Evolutionary conservation across 2,888 invertebrate genomes (phyloP).

Genomic region (Rhogogaster chlorosoma): DNA sequence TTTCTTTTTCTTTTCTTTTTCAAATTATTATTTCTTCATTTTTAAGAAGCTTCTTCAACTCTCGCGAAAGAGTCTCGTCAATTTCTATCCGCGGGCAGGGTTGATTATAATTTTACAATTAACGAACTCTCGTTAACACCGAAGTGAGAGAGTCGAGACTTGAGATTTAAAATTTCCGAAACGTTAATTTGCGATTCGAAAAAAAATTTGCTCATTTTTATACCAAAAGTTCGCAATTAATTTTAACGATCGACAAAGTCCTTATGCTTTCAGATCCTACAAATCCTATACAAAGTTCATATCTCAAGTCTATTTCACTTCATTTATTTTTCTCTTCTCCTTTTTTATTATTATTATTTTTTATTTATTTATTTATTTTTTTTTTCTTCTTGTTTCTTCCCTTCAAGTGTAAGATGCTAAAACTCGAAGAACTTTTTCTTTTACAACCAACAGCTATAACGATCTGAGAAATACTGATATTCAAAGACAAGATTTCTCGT

Average conservation of each 20-base stretch:
- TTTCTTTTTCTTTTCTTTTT: not conserved
- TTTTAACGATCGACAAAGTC: constrained; percentile 39
- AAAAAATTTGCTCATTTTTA: constrained; percentile 5
- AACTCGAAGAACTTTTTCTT: not conserved
- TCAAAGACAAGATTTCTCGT: not conserved
- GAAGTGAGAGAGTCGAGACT: not conserved
- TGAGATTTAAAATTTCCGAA: not conserved
- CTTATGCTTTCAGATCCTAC: not conserved
- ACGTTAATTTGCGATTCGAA: constrained; percentile 4
- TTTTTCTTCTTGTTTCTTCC: not conserved
- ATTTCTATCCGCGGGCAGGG: not conserved
- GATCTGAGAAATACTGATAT: constrained; percentile 17
- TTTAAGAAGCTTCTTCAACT: constrained; percentile 5
- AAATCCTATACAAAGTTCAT: not conserved
- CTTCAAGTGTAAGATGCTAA: not conserved
- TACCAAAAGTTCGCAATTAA: constrained; percentile 30
- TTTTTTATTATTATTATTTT: not conserved
- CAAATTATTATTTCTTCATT: not conserved
- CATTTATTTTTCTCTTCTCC: not conserved
- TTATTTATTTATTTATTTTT: too few relatives aligned
- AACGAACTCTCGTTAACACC: constrained; percentile 33
- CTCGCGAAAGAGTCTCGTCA: not conserved
- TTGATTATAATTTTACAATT: constrained; percentile 21
- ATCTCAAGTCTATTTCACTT: not conserved
- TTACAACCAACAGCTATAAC: not conserved